phyloP scores from a whole-genome alignment of 2,113 vertebrate genomes.

The Podarcis raffonei region DNA sequence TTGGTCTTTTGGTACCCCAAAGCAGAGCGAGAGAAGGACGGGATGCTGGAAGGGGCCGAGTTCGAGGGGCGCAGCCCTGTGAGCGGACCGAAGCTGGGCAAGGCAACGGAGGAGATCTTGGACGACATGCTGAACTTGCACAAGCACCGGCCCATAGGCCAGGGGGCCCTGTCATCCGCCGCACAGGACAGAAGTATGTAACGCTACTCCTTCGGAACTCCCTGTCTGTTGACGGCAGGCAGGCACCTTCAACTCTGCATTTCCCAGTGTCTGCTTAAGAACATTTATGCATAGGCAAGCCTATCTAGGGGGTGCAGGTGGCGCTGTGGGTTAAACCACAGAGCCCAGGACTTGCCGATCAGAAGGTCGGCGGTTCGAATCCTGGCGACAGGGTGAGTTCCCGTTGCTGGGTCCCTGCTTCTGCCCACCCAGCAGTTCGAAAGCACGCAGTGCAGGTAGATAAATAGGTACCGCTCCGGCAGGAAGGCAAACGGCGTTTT shows the following conservation, averaged over 20 bases:
- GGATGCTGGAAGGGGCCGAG: not conserved
- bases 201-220: not conserved
- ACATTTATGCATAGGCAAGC: no score
- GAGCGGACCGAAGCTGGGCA: not conserved
- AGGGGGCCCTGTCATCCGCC: conserved; percentile 61
- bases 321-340: no score
- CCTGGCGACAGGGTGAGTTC: no score
- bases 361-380: no score
- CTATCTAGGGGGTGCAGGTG: no score
- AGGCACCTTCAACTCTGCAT: not conserved
- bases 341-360: no score
- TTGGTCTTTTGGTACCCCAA: not conserved
- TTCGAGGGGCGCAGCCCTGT: not conserved
- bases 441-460: no score
- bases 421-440: no score
- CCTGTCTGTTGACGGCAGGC: not conserved
- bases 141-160: conserved; percentile 60
- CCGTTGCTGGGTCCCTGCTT: no score
- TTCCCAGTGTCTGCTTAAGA: no score
- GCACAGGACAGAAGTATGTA: conserved; percentile 75
- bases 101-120: conserved; percentile 68
- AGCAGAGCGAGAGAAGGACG: conserved; percentile 71
- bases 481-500: no score
- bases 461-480: no score
- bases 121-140: conserved; percentile 74